Evolutionary conservation across 2,888 invertebrate genomes (phyloP).

Genomic region (Phrixothrix hirtus): DNA sequence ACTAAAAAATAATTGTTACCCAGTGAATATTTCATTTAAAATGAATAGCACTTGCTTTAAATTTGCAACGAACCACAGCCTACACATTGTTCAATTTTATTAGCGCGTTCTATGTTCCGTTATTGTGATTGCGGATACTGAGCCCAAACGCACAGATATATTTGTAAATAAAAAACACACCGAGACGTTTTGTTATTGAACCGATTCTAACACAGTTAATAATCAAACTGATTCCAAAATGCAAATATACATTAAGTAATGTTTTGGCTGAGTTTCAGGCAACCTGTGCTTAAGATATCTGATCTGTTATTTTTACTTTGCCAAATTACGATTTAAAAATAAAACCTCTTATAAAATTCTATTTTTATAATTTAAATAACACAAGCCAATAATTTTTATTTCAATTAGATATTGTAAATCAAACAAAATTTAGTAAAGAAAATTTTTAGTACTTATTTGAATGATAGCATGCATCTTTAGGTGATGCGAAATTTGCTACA

Average conservation of each 20-base stretch:
- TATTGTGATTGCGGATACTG: slow-evolving; percentile 10
- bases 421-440: no score
- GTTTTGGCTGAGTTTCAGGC: slow-evolving; percentile 21
- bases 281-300: slow-evolving; percentile 14
- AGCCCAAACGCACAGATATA: slow-evolving; percentile 12
- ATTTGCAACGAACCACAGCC: slow-evolving; percentile 26
- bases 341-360: background rate
- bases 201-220: slow-evolving; percentile 5
- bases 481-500: no score
- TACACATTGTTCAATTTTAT: slow-evolving; percentile 29
- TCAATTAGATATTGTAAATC: background rate
- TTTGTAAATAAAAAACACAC: no score
- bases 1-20: slow-evolving; percentile 28
- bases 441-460: background rate
- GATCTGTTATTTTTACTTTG: slow-evolving; percentile 25
- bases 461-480: no score
- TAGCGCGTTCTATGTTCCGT: slow-evolving; percentile 19
- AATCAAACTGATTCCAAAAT: slow-evolving; percentile 8
- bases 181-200: background rate
- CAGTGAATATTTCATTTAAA: slow-evolving; percentile 31
- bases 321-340: slow-evolving; percentile 26
- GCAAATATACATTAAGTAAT: slow-evolving; percentile 15
- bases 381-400: no score
- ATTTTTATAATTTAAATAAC: background rate
- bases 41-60: slow-evolving; percentile 28